These are phyloP conservation scores for Drosophila burlai DNA, from an alignment of 1,140 invertebrate genomes.

Conservation along the genomic window DNA sequence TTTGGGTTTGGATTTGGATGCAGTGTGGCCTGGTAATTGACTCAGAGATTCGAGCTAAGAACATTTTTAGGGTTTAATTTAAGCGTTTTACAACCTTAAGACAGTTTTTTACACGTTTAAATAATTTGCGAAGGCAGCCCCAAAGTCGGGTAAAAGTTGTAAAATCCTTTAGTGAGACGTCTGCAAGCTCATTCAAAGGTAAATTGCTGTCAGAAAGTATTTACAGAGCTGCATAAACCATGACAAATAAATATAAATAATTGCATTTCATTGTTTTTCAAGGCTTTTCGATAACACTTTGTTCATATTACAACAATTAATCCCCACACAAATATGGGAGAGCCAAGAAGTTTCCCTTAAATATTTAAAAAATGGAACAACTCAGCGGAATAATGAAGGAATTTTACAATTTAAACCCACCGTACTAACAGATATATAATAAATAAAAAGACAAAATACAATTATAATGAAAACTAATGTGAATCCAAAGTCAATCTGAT, in stretches of 20 bases:
- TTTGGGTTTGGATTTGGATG: not conserved
- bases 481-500: not conserved
- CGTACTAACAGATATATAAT: no score
- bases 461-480: no score
- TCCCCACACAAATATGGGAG: no score
- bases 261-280: not conserved
- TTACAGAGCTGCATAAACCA: not conserved
- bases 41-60: not conserved
- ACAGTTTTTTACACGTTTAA: not conserved
- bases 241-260: not conserved
- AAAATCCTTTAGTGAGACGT: not conserved
- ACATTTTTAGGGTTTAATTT: not conserved
- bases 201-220: not conserved
- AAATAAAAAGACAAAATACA: no score
- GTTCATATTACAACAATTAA: no score
- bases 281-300: no score
- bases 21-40: constrained; percentile 25
- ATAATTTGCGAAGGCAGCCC: not conserved
- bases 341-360: no score
- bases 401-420: no score
- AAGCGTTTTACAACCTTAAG: constrained; percentile 30
- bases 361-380: no score
- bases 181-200: not conserved
- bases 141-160: not conserved
- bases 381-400: no score